Base-by-base conservation (phyloP, 2,113 vertebrate species). In the Gorsachius goisagi region DNA sequence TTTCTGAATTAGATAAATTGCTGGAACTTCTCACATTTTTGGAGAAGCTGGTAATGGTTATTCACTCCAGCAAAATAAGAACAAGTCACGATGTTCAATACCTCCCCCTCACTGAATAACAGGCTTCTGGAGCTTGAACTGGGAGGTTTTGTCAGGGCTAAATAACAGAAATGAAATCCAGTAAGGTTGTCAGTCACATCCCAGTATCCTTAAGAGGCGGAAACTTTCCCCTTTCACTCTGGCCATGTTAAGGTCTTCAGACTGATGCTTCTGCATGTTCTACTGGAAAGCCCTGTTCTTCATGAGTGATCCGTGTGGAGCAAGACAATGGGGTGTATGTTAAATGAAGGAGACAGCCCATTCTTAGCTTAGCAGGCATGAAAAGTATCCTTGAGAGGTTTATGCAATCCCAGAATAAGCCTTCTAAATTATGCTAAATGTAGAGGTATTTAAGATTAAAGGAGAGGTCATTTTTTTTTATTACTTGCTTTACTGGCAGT, bases 401-500 rank as follows among this genome's bases (percentile, higher is more conserved):
- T 89, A 60, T 81, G 53, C 82, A 93, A 78, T 90, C 74, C 49
- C 78, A 93, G 78, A 82, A 90, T 75, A 86, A 84, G 58, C 78
- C 80, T 93, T 96, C 89, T 91, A 94, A 93, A 72, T 93, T 66
- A 58, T 74, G 85, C 63, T 91, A 78, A 66, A 86, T 30, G 63
- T 19, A 68, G 44, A 63, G 55, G 56, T 88, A 73, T 71, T 96
- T 88, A 93, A 94, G 75, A 96, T 72, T 62, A 93, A 96, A 79
- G 62, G 41, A 87, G 56, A 96, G 32, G 23, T 59, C 27, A 66
- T 92, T 95, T 73, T 85, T 85, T 59, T 95, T 97, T 74, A 81
- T 90, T 86, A 86, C 12, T 58, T 96, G 47, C 64, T 94, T 95
- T 92, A 91, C 80, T 87, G 88, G 89, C 82, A 93, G 82, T 93